These are phyloP conservation scores for Tethya wilhelma DNA, from an alignment of 37 sponge, comb jelly and placozoan species.

Conservation along the genomic window DNA sequence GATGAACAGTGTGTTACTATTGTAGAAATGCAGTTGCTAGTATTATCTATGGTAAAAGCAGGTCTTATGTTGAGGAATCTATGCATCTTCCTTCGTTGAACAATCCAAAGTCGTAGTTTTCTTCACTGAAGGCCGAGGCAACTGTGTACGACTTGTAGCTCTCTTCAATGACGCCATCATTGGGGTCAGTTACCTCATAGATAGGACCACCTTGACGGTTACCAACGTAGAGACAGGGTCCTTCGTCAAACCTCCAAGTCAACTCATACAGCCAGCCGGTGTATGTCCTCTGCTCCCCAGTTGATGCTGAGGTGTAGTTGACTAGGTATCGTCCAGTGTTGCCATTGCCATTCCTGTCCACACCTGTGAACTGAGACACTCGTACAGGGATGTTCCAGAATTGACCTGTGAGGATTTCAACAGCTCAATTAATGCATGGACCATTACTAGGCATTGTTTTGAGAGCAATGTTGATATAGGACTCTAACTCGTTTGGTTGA, in stretches of 20 bases:
- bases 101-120: conserved; percentile 9
- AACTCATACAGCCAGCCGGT: conserved; percentile 39
- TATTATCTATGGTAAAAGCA: no score
- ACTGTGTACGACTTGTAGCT: conserved; percentile 20
- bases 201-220: conserved; percentile 54
- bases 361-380: conserved; percentile 30
- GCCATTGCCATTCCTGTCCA: neutral
- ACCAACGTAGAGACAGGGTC: conserved; percentile 59
- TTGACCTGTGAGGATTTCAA: conserved; percentile 72
- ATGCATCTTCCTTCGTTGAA: conserved; percentile 20
- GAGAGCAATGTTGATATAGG: no score
- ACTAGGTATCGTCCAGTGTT: neutral
- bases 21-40: no score
- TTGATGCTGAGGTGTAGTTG: conserved; percentile 4
- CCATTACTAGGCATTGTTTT: no score
- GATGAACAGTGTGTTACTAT: no score
- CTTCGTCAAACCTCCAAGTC: conserved; percentile 43
- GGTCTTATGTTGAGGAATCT: no score
- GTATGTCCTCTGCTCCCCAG: conserved; percentile 18
- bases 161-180: conserved; percentile 63
- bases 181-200: conserved; percentile 13
- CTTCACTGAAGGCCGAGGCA: neutral
- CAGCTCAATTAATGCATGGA: no score
- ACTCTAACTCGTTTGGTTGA: no score
- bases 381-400: conserved; percentile 81